These are phyloP conservation scores for Penaeus monodon DNA, from an alignment of 2,888 invertebrate genomes.

Conservation along the genomic window DNA sequence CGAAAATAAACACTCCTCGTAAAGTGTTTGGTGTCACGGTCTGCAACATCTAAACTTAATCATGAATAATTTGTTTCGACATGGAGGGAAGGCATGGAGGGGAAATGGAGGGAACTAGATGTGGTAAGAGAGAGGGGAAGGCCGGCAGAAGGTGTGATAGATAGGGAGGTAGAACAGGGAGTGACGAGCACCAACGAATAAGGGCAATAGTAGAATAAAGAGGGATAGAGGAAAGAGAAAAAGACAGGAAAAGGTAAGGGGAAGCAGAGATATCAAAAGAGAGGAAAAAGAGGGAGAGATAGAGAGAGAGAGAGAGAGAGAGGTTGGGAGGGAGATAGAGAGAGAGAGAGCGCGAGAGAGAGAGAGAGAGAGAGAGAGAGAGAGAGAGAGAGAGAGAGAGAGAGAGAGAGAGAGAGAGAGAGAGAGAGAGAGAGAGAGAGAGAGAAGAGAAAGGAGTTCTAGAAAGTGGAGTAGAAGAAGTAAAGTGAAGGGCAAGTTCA, in stretches of 20 bases:
- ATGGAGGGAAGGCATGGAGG: too few species aligned
- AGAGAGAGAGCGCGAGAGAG: background rate
- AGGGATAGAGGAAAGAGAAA: background rate
- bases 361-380: background rate
- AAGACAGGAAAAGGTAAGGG: background rate
- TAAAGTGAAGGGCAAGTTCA: background rate
- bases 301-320: background rate
- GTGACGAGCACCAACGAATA: too few species aligned
- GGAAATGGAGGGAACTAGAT: too few species aligned
- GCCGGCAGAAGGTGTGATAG: too few species aligned
- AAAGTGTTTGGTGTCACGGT: too few species aligned
- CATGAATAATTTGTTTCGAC: too few species aligned
- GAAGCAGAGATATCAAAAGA: background rate
- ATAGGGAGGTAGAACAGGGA: too few species aligned
- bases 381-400: background rate
- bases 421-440: background rate
- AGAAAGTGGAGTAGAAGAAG: conserved; percentile 14
- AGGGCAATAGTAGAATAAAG: too few species aligned
- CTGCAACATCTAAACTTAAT: too few species aligned
- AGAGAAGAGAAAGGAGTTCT: conserved; percentile 14
- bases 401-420: background rate
- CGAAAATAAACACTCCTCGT: too few species aligned
- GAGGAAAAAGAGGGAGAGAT: background rate
- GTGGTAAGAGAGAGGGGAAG: too few species aligned
- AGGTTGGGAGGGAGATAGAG: background rate